Conservation (phyloP, 2,888 invertebrate genomes). For the Magallana nippona region DNA sequence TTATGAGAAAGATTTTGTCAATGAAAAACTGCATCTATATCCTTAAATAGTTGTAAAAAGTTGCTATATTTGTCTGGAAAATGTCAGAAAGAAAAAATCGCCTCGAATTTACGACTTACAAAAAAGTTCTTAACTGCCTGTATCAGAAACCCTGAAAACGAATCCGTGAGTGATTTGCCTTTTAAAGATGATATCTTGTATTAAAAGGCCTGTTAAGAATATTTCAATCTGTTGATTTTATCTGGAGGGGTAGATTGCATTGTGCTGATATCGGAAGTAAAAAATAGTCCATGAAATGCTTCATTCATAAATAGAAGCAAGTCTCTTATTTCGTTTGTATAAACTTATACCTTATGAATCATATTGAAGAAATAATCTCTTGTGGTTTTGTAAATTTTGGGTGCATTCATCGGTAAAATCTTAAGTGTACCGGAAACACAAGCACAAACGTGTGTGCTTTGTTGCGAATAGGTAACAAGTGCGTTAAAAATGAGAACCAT, state of each 20-base stretch:
- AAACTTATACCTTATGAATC: constrained; percentile 22
- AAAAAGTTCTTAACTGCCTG: background rate
- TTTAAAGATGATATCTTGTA: constrained; percentile 25
- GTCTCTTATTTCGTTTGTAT: background rate
- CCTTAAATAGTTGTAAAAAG: too few species aligned
- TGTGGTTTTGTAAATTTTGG: background rate
- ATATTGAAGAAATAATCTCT: background rate
- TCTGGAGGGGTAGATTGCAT: constrained; percentile 10
- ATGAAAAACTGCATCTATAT: too few species aligned
- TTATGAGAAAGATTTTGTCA: too few species aligned
- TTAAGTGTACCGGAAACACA: too few species aligned
- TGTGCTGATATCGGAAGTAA: constrained; percentile 23
- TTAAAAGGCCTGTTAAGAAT: constrained; percentile 5
- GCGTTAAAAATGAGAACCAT: too few species aligned
- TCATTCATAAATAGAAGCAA: constrained; percentile 3
- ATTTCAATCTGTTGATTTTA: constrained; percentile 28
- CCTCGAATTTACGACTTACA: background rate
- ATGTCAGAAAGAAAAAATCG: background rate
- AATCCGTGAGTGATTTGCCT: background rate
- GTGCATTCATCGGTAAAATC: background rate
- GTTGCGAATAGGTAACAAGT: too few species aligned
- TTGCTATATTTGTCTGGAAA: too few species aligned
- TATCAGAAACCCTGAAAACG: background rate
- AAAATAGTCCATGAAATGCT: constrained; percentile 13
- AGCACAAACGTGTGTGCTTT: too few species aligned